These are phyloP conservation scores for Gephyroberyx darwinii DNA, from an alignment of 2,797 vertebrate species.

Conservation along the genomic window DNA sequence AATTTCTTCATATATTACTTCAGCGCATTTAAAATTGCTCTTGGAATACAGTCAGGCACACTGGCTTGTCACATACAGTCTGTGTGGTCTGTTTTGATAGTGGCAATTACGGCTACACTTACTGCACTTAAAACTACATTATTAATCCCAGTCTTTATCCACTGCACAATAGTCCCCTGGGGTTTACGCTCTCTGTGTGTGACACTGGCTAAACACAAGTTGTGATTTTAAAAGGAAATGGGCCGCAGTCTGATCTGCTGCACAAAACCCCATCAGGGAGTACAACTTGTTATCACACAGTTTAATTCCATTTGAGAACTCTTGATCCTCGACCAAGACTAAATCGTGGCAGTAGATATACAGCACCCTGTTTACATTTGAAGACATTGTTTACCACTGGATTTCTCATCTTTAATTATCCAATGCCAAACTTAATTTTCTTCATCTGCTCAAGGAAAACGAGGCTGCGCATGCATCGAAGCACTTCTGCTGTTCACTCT, in stretches of 20 bases:
- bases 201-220: conserved; percentile 25
- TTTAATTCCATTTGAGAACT: conserved; percentile 32
- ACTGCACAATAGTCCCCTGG: conserved; percentile 14
- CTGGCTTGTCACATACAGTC: background rate
- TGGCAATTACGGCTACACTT: background rate
- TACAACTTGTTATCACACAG: conserved; percentile 25
- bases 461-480: conserved; percentile 57
- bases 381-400: conserved; percentile 61
- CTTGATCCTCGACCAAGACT: conserved; percentile 48
- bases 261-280: conserved; percentile 13
- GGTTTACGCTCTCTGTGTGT: conserved; percentile 2
- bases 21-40: conserved; percentile 31
- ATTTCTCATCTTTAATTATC: conserved; percentile 68
- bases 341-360: conserved; percentile 26
- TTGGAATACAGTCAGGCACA: background rate
- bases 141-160: background rate
- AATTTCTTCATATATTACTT: conserved; percentile 42
- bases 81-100: background rate
- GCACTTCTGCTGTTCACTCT: conserved; percentile 46
- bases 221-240: conserved; percentile 20
- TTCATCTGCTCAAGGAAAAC: conserved; percentile 63
- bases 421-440: conserved; percentile 56
- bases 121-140: background rate
- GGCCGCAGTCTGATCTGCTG: conserved; percentile 14
- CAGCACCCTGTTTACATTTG: conserved; percentile 31